phyloP scores from a whole-genome alignment of 2,888 invertebrate species.

The Fragum sueziense region DNA sequence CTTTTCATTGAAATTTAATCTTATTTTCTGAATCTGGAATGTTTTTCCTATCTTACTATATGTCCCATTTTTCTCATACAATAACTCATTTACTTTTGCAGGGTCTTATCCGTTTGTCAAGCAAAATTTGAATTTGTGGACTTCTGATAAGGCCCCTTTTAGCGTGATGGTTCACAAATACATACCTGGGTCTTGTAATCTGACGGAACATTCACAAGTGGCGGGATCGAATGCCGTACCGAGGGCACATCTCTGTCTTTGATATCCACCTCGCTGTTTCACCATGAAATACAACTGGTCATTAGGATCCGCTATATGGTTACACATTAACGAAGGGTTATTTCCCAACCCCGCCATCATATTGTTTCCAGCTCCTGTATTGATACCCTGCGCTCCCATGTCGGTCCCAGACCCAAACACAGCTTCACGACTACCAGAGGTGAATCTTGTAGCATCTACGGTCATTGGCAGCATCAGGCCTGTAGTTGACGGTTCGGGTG shows the following conservation, averaged over 20 bases:
- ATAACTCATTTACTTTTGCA: too few relatives aligned
- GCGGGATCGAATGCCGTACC: conserved; percentile 56
- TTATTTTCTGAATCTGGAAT: too few relatives aligned
- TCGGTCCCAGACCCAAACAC: conserved; percentile 37
- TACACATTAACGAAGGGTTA: not conserved
- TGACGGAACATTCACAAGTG: conserved; percentile 58
- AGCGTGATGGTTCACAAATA: too few relatives aligned
- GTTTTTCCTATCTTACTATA: too few relatives aligned
- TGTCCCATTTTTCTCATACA: too few relatives aligned
- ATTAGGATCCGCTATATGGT: conserved; percentile 31
- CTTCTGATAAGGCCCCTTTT: too few relatives aligned
- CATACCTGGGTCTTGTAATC: conserved; percentile 48
- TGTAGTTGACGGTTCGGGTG: not conserved
- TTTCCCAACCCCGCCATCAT: not conserved
- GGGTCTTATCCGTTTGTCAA: too few relatives aligned
- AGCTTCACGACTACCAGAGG: conserved; percentile 36
- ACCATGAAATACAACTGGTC: conserved; percentile 46
- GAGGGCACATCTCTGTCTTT: conserved; percentile 53
- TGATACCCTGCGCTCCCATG: not conserved
- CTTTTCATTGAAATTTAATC: too few relatives aligned
- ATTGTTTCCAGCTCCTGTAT: not conserved
- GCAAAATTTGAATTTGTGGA: too few relatives aligned
- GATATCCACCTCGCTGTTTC: conserved; percentile 10
- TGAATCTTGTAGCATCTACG: conserved; percentile 11
- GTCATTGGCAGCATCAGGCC: not conserved